Evolutionary conservation across 2,888 invertebrate species (phyloP).

Genomic region (Leptura quadrifasciata): DNA sequence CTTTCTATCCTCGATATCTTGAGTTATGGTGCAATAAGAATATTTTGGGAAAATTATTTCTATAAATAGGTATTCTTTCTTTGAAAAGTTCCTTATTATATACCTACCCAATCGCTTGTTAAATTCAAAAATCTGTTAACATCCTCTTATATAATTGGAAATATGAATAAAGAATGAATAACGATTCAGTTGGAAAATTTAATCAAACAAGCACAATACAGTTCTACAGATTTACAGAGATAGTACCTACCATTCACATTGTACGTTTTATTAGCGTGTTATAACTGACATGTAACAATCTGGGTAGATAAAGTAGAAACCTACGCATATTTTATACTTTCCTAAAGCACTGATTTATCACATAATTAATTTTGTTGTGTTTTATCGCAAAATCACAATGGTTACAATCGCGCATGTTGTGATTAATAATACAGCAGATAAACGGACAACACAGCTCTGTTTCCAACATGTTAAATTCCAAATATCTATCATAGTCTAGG

Average conservation of each 20-base stretch:
- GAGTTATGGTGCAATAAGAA: too few species aligned
- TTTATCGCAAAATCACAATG: constrained; percentile 59
- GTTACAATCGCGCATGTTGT: constrained; percentile 43
- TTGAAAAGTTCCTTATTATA: too few species aligned
- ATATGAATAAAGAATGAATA: too few species aligned
- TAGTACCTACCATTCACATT: constrained; percentile 5
- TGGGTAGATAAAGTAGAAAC: constrained; percentile 31
- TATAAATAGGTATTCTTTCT: too few species aligned
- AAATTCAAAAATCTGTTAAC: too few species aligned
- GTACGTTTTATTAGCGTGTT: constrained; percentile 25
- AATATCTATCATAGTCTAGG: constrained; percentile 8
- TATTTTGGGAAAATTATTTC: too few species aligned
- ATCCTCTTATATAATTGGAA: too few species aligned
- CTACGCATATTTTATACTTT: constrained; percentile 46
- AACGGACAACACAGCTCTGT: constrained; percentile 25
- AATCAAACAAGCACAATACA: constrained; percentile 4
- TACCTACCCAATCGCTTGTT: too few species aligned
- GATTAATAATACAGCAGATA: constrained; percentile 35
- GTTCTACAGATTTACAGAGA: background rate
- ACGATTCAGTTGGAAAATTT: too few species aligned
- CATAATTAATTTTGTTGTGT: constrained; percentile 61
- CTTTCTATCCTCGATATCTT: too few species aligned
- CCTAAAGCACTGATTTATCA: constrained; percentile 55
- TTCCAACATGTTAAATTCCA: constrained; percentile 21
- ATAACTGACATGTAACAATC: constrained; percentile 12